Evolutionary conservation across 1,140 invertebrate species (phyloP), one percentile per base, ranked within the genome.

Genomic region (Atopsyche davidsoni): DNA sequence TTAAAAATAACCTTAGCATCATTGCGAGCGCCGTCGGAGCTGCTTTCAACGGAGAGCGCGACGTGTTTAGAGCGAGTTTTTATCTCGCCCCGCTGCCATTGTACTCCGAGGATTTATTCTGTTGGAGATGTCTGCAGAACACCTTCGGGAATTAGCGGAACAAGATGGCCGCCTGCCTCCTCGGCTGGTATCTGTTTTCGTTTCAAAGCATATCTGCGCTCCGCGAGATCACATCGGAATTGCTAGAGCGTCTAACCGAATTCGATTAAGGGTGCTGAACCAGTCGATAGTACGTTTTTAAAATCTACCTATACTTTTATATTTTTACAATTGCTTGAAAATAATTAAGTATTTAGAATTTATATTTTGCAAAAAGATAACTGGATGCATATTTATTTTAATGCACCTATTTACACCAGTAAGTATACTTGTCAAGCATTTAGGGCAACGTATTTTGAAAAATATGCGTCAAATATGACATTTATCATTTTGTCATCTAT

Each of bases 91-190:
- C 46, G 47, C 46, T 49, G 49, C 51, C 31, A 49, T 51, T 51
- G 46, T 53, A 53, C 44, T 34, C 38, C 50, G 42, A 53, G 50
- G 55, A 57, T 57, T 57, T 57, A 57, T 57, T 57, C 55, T 46
- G 23, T 25, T 36, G 41, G 46, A 57, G 34, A 36, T 50, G 50
- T 39, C 46, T 38, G 38, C 25, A n/a, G 43, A 57, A 50, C 55
- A 57, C 55, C 55, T 57, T 46, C 49, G 55, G 55, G 55, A 57
- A 57, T 57, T 53, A 53, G 21, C 55, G 42, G 23, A 46, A 48
- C 55, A 57, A 57, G 55, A 57, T 57, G 55, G 55, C 55, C 46
- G 40, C 32, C 19, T 13, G 13, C 28, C 16, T 13, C 31, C 47
- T 11, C 23, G 22, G 44, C 36, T 47, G 43, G 34, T 48, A 48